Evolutionary conservation across 2,797 vertebrate species (phyloP).

Genomic region (Pempheris klunzingeri): DNA sequence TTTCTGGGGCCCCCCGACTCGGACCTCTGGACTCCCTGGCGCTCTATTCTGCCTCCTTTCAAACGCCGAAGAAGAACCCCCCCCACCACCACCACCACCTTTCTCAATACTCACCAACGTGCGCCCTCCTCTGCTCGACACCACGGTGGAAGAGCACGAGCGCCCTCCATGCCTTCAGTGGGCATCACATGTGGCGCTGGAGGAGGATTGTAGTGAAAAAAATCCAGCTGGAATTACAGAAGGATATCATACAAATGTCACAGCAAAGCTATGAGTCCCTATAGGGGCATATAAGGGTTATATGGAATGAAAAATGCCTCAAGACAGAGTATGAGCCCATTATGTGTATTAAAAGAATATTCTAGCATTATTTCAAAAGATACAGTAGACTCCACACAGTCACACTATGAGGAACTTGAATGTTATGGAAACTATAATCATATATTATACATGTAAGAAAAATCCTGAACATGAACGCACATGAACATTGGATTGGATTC

Average conservation of each 20-base stretch:
- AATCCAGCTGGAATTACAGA: slow-evolving; percentile 30
- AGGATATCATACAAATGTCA: slow-evolving; percentile 34
- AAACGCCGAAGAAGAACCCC: slow-evolving; percentile 52
- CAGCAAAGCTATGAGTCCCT: slow-evolving; percentile 4
- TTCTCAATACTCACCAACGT: slow-evolving; percentile 34
- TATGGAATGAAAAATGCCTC: slow-evolving; percentile 1
- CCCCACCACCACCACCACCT: not conserved
- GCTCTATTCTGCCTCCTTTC: slow-evolving; percentile 67
- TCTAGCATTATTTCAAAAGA: not conserved
- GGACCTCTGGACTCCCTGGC: slow-evolving; percentile 76
- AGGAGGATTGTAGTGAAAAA: not conserved
- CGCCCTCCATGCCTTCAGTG: slow-evolving; percentile 63
- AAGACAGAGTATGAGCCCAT: slow-evolving; percentile 5
- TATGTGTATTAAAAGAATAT: not conserved
- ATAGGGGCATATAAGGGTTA: not conserved
- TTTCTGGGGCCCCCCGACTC: slow-evolving; percentile 61
- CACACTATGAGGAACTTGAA: not conserved
- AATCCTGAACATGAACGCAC: no score
- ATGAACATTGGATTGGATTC: slow-evolving; percentile 27
- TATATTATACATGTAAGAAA: not conserved
- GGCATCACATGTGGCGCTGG: slow-evolving; percentile 43
- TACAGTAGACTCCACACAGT: not conserved
- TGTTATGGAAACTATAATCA: not conserved
- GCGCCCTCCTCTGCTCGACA: slow-evolving; percentile 15
- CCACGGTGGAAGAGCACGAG: slow-evolving; percentile 67